Evolutionary conservation across 2,888 invertebrate genomes (phyloP), one percentile per base, ranked within the genome.

Genomic region (Parelbella ahira): DNA sequence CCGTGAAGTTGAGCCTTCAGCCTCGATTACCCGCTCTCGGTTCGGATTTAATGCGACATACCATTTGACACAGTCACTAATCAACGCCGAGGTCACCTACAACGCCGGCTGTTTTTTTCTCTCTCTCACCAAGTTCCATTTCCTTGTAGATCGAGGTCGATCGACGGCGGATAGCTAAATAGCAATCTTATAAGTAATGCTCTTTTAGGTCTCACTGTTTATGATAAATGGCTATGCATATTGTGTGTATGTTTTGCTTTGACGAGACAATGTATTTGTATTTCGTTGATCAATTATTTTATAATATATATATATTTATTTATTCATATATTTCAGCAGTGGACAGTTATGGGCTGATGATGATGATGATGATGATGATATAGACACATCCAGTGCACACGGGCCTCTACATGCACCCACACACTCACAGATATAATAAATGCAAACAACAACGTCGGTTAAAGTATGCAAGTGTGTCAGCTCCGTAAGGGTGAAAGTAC

Each of bases 41-140:
- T 5, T 24, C 10, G 19, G 37, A 29, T 36, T 37, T 7, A 25
- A 45, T 24, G 51, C 50, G 53, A 49, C 60, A 54, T 62, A 55
- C 51, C 52, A 50, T 63, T 63, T 58, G 64, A 63, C 57, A 63
- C 67, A 60, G 66, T 47, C 49, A 50, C 56, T 69, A 64, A 67
- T 64, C 62, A 63, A 58, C 45, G 43, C 32, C 50, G 53, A 59
- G 59, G 63, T 60, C 57, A 59, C 49, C 54, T 37, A 54, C 38
- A 47, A 52, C 13, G 9, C 37, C 21, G 12, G 54, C 49, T 1
- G 50, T 50, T 53, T 52, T 55, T 58, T 58, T 15, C 4, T 15
- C 15, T 15, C 15, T 15, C 15, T 15, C 48, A 44, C 44, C 43
- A 25, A 48, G 47, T 53, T 38, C 23, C 55, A 60, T 55, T 61